Conservation (phyloP, 2,113 vertebrate species). For the Microcebus ravelobensis region DNA sequence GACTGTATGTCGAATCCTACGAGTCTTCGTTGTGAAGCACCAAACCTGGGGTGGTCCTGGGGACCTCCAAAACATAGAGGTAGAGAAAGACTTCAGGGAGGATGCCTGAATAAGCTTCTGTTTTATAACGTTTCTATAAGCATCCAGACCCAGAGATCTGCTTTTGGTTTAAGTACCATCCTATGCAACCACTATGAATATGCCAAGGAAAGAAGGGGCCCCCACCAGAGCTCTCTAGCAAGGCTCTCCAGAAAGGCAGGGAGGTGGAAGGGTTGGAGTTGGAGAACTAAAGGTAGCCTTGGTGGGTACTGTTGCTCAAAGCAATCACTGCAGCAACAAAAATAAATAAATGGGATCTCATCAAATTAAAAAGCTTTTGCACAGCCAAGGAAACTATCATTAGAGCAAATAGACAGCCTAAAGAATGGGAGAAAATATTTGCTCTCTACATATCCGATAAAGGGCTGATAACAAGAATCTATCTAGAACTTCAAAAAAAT, state of each 20-base stretch:
- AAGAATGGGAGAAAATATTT: too few species aligned
- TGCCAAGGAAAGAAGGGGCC: not conserved
- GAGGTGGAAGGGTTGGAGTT: fast-evolving
- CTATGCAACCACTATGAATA: not conserved
- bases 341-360: too few species aligned
- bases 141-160: not conserved
- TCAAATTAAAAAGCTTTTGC: too few species aligned
- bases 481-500: too few species aligned
- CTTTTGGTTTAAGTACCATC: not conserved
- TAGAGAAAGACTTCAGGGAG: not conserved
- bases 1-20: not conserved
- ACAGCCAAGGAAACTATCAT: too few species aligned
- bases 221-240: not conserved
- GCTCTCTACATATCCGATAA: too few species aligned
- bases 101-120: not conserved
- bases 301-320: not conserved
- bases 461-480: too few species aligned
- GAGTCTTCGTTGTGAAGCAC: not conserved
- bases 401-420: too few species aligned
- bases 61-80: not conserved
- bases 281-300: not conserved
- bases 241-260: not conserved
- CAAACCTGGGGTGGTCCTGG: too few species aligned
- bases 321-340: too few species aligned
- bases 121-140: not conserved